A percentile compares a stretch with the other conserved stretches of the same genome.
Evolutionary conservation across 1,140 invertebrate genomes (phyloP).

Genomic region (Euglossa dilemma): DNA sequence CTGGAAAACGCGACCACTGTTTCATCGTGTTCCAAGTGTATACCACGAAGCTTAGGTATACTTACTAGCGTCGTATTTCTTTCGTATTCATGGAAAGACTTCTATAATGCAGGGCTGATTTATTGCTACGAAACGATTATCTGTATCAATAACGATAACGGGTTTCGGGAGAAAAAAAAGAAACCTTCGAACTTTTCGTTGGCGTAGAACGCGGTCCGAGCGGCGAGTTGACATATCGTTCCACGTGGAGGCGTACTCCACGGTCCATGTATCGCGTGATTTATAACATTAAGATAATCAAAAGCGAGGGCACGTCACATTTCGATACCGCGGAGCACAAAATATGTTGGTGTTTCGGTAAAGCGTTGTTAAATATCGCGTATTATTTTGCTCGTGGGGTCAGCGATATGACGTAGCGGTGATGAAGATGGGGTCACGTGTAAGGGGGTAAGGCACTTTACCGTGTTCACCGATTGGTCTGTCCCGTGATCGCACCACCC

Average conservation of each 20-base stretch:
- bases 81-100: neutral
- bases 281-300: slow-evolving; percentile 63
- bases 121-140: slow-evolving; percentile 3
- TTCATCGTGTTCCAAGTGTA: neutral
- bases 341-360: slow-evolving; percentile 58
- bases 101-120: neutral
- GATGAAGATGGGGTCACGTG: slow-evolving; percentile 62
- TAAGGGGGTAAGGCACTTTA: slow-evolving; percentile 70
- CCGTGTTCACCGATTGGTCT: slow-evolving; percentile 55
- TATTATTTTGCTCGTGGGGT: slow-evolving; percentile 68
- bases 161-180: neutral
- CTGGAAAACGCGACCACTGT: neutral
- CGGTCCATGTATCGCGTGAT: slow-evolving; percentile 58
- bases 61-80: neutral
- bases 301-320: slow-evolving; percentile 59
- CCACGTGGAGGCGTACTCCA: slow-evolving; percentile 54
- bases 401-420: slow-evolving; percentile 67
- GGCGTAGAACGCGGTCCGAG: neutral
- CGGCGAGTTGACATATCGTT: slow-evolving; percentile 36
- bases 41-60: neutral
- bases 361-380: slow-evolving; percentile 60
- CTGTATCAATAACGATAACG: slow-evolving; percentile 23
- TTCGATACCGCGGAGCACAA: slow-evolving; percentile 52
- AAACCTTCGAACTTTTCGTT: slow-evolving; percentile 24
- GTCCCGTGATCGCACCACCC: slow-evolving; percentile 64